Evolutionary conservation across 1,140 invertebrate genomes (phyloP).

Genomic region (fruit fly (Drosophila melanogaster)): DNA sequence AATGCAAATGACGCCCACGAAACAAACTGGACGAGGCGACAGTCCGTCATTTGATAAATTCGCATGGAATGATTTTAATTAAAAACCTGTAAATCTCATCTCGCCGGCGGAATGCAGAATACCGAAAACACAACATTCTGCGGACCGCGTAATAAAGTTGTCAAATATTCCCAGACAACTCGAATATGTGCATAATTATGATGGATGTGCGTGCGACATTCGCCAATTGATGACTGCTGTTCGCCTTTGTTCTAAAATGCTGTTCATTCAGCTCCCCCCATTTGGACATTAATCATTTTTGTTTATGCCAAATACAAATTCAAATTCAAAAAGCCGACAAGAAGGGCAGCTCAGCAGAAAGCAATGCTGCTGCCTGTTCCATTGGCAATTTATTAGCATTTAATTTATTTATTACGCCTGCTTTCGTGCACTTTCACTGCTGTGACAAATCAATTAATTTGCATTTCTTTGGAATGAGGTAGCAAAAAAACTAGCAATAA

Average conservation of each 20-base stretch:
- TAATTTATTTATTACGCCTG: constrained; percentile 62
- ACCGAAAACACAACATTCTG: constrained; percentile 42
- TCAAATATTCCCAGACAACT: constrained; percentile 42
- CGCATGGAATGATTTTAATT: constrained; percentile 77
- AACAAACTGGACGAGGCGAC: constrained; percentile 22
- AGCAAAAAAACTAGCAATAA: background rate
- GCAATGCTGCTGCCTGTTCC: constrained; percentile 38
- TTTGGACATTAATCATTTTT: constrained; percentile 68
- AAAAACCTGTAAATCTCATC: constrained; percentile 76
- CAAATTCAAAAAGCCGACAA: constrained; percentile 3
- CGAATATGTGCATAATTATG: constrained; percentile 64
- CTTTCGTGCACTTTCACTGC: constrained; percentile 6
- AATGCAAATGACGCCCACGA: constrained; percentile 25
- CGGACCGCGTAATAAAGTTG: constrained; percentile 62
- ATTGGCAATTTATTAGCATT: constrained; percentile 70
- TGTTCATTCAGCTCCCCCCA: constrained; percentile 46
- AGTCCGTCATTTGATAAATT: constrained; percentile 63
- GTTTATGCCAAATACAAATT: constrained; percentile 45
- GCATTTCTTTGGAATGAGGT: background rate
- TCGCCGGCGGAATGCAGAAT: constrained; percentile 7
- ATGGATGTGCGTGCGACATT: constrained; percentile 72
- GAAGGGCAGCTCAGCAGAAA: constrained; percentile 1
- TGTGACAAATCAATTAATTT: constrained; percentile 40
- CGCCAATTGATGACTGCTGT: constrained; percentile 63
- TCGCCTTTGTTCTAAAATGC: constrained; percentile 31